phyloP scores from a whole-genome alignment of 2,113 vertebrate species.

The Sminthopsis crassicaudata region DNA sequence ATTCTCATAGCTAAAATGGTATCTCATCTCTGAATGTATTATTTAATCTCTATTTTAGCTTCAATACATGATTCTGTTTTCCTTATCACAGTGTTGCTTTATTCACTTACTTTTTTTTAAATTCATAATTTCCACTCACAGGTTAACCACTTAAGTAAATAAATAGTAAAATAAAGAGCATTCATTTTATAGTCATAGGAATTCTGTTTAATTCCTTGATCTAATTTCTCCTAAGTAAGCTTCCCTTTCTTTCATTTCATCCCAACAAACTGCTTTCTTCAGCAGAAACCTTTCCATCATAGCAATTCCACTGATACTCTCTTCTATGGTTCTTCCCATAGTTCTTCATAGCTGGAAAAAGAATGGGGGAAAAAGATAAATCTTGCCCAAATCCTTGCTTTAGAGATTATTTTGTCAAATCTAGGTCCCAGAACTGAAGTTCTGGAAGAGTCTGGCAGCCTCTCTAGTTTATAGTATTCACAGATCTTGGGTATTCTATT shows the following conservation, averaged over 20 bases:
- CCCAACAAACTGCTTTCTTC: background rate
- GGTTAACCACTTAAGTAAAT: background rate
- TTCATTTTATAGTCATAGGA: background rate
- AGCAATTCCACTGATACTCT: background rate
- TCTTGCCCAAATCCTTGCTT: background rate
- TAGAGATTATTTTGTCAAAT: background rate
- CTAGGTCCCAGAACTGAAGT: background rate
- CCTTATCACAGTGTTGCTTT: background rate
- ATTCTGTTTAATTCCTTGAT: background rate
- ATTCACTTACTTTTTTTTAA: background rate
- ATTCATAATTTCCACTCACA: background rate
- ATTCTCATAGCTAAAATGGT: background rate
- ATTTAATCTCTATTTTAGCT: background rate
- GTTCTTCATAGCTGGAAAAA: background rate
- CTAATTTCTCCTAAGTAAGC: background rate
- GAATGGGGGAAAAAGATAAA: background rate
- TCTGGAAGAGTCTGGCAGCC: background rate
- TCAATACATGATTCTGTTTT: background rate
- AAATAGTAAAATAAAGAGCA: background rate
- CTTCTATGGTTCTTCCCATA: background rate
- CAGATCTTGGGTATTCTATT: background rate
- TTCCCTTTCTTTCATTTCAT: background rate
- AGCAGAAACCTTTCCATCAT: background rate
- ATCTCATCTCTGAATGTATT: background rate
- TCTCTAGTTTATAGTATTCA: background rate